These are phyloP conservation scores for Neodon shergylaensis DNA, from an alignment of 2,113 vertebrate species.

Conservation along the genomic window DNA sequence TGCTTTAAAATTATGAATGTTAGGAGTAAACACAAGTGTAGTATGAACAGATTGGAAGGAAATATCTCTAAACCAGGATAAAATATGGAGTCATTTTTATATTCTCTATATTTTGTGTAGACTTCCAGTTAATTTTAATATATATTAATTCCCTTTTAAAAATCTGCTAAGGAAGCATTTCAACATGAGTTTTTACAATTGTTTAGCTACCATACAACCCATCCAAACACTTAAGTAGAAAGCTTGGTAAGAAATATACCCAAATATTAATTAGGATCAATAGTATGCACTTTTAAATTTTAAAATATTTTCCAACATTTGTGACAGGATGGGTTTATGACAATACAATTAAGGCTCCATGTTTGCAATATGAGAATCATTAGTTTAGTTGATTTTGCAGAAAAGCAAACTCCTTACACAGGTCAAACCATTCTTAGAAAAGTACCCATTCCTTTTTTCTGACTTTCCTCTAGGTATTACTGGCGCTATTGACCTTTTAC, in stretches of 20 bases:
- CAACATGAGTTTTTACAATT: slow-evolving; percentile 2
- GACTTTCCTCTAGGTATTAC: slow-evolving; percentile 43
- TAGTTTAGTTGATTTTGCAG: neutral
- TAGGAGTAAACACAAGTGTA: neutral
- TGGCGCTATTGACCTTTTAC: slow-evolving; percentile 29
- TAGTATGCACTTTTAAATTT: slow-evolving; percentile 17
- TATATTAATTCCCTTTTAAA: neutral
- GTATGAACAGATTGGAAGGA: neutral
- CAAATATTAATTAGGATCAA: slow-evolving; percentile 45
- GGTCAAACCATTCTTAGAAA: slow-evolving; percentile 33
- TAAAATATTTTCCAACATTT: slow-evolving; percentile 21
- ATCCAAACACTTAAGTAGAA: slow-evolving; percentile 17
- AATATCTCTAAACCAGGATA: neutral
- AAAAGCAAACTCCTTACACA: slow-evolving; percentile 17
- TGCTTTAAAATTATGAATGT: slow-evolving; percentile 1
- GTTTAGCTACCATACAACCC: neutral
- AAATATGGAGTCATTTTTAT: slow-evolving; percentile 31
- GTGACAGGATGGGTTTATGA: neutral
- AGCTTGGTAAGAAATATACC: slow-evolving; percentile 15
- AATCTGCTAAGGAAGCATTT: neutral
- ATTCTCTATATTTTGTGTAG: slow-evolving; percentile 13
- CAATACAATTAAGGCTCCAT: neutral
- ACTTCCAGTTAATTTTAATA: slow-evolving; percentile 36
- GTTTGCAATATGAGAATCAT: slow-evolving; percentile 2
- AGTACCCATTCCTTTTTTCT: neutral